Evolutionary conservation across 1,140 invertebrate species (phyloP), one percentile per base, ranked within the genome.

Genomic region (Contarinia nasturtii): DNA sequence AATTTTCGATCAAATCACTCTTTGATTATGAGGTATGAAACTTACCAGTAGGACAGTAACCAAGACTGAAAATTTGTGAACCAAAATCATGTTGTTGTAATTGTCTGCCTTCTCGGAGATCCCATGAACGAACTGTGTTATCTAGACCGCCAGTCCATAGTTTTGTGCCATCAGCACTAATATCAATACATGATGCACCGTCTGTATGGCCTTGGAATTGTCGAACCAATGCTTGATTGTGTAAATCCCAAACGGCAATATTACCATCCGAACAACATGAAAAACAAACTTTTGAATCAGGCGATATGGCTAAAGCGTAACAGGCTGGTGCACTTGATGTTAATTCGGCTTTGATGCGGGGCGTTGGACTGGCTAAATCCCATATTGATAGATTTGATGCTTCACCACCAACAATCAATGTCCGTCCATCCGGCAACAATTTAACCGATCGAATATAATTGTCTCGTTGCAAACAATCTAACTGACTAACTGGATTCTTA

Each of bases 231-330:
- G 82, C 81, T 68, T 95, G 87, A 67, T 91, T 95, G 62, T 91
- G 87, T 1, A 97, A 67, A 68, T 96, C 91, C 90, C 91, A 97
- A 17, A 97, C 89, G 3, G 90, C 86, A 51, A 97, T 95, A 64
- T 94, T 90, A 19, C 93, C 93, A 66, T 96, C 92, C 52, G 87
- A 91, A 70, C 91, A 95, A 66, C 93, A 96, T 59, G 88, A 93
- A 67, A 94, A 96, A 70, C 92, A 95, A 56, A 84, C 83, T 69
- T 94, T 91, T 1, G 85, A 87, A 57, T 92, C 88, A 0, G 84
- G 84, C 48, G 82, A 85, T 48, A 93, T 88, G 7, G 86, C 88
- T 1, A 93, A 66, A 7, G 88, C 87, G 61, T 93, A 93, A 57
- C 88, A 91, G n/a, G 75, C 63, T 64, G 90, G 90, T 20, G 90